These are phyloP conservation scores for Cephus sareptanus DNA, from an alignment of 2,888 invertebrate species.

Conservation along the genomic window DNA sequence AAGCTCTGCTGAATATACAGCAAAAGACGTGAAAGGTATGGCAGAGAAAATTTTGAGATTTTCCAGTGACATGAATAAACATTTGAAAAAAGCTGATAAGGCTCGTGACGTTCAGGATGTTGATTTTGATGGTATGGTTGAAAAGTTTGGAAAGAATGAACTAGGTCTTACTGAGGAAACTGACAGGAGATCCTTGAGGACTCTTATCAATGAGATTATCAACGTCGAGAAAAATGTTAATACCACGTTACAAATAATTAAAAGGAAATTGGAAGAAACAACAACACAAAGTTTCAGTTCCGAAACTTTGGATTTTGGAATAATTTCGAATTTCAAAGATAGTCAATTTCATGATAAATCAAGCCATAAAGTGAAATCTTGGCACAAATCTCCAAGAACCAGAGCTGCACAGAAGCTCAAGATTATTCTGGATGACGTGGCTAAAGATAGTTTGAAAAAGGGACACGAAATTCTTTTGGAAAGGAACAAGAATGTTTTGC, in stretches of 20 bases:
- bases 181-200: slow-evolving; percentile 34
- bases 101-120: slow-evolving; percentile 8
- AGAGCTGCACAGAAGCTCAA: not conserved
- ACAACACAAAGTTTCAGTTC: not conserved
- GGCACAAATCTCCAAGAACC: not conserved
- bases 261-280: slow-evolving; percentile 24
- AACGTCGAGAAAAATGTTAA: slow-evolving; percentile 40
- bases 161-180: slow-evolving; percentile 32
- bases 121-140: slow-evolving; percentile 18
- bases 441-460: slow-evolving; percentile 1
- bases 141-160: slow-evolving; percentile 32
- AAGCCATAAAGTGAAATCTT: slow-evolving; percentile 2
- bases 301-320: not conserved
- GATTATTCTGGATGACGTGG: slow-evolving; percentile 13
- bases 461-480: not conserved
- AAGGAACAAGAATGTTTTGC: slow-evolving; percentile 12
- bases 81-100: slow-evolving; percentile 7
- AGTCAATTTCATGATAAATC: slow-evolving; percentile 14
- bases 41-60: slow-evolving; percentile 34
- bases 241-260: slow-evolving; percentile 40
- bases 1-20: not conserved
- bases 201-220: slow-evolving; percentile 34
- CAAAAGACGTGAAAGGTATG: slow-evolving; percentile 20
- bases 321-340: slow-evolving; percentile 8
- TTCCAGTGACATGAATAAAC: slow-evolving; percentile 24